Conservation (phyloP, 2,113 vertebrate species). For the Rattus norvegicus region GRCr8 NC_086036.1:49166001-49166500, state of each 20-base stretch:
- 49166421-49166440: not conserved
- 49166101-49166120: not conserved
- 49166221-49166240: not conserved
- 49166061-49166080: not conserved
- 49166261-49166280: not conserved
- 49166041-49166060: not conserved
- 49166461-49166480: constrained; percentile 6
- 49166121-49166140: not conserved
- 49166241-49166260: not conserved
- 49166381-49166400: not conserved
- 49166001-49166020: not conserved
- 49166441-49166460: not conserved
- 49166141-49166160: not conserved
- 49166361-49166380: not conserved
- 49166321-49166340: not conserved
- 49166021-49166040: no score
- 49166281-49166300: not conserved
- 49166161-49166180: not conserved
- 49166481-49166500: not conserved
- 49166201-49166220: not conserved
- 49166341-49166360: not conserved
- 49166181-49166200: not conserved
- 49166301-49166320: not conserved
- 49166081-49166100: not conserved
- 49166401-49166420: no score